Percentiles rank a stretch among this genome's conserved stretches.
These are phyloP conservation scores for Drosophila neutralis DNA, from an alignment of 2,888 invertebrate species.

Conservation along the genomic window DNA sequence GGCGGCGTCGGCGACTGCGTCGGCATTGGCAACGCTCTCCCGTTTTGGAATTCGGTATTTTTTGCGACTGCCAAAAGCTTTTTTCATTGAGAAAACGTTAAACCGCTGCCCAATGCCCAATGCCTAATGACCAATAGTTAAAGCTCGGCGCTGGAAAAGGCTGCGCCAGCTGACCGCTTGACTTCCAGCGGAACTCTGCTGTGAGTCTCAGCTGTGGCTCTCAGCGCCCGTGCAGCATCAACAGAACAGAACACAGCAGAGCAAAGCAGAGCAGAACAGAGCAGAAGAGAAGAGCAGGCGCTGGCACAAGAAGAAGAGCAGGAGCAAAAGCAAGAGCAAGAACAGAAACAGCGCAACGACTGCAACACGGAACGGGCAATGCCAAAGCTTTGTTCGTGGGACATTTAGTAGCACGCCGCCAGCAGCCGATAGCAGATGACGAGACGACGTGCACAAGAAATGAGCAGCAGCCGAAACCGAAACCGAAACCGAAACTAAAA, in stretches of 20 bases:
- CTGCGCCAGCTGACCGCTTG: constrained; percentile 50
- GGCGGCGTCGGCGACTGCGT: constrained; percentile 45
- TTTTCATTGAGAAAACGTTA: constrained; percentile 56
- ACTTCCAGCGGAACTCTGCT: constrained; percentile 38
- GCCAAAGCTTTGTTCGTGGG: constrained; percentile 32
- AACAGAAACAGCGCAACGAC: constrained; percentile 23
- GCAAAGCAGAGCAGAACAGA: neutral
- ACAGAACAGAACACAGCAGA: constrained; percentile 2
- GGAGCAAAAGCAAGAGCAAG: constrained; percentile 40
- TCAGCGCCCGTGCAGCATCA: constrained; percentile 12
- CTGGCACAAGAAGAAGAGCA: neutral
- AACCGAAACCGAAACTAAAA: constrained; percentile 40
- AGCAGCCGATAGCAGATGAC: constrained; percentile 77
- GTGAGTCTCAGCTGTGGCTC: constrained; percentile 40
- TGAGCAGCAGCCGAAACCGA: constrained; percentile 35
- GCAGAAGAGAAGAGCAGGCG: neutral
- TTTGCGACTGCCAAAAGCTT: constrained; percentile 40
- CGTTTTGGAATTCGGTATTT: constrained; percentile 12
- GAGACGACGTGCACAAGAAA: constrained; percentile 60
- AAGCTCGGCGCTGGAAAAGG: constrained; percentile 38
- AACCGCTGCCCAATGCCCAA: neutral
- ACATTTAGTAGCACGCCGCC: constrained; percentile 69
- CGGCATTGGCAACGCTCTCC: constrained; percentile 58
- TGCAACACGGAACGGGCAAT: constrained; percentile 29
- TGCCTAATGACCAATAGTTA: neutral